Evolutionary conservation across 2,113 vertebrate genomes (phyloP).

Genomic region (Planiliza haematocheilus): DNA sequence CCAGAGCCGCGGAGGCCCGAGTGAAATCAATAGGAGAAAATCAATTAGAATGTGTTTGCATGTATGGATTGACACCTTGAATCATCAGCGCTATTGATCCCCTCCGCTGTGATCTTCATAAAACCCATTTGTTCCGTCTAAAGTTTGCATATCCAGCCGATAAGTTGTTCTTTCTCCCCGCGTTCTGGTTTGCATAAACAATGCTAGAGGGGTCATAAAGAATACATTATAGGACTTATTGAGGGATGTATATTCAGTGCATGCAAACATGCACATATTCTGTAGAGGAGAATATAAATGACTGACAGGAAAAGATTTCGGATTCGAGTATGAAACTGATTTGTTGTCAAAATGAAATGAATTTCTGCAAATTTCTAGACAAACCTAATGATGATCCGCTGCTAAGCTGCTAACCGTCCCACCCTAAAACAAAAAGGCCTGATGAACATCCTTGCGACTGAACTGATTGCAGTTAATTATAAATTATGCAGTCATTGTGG

Average conservation of each 20-base stretch:
- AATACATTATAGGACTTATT: slow-evolving; percentile 11
- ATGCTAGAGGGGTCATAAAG: slow-evolving; percentile 31
- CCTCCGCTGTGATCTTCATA: slow-evolving; percentile 76
- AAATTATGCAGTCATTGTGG: slow-evolving; percentile 97
- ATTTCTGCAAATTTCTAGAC: slow-evolving; percentile 20
- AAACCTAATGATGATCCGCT: slow-evolving; percentile 40
- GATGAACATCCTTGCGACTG: slow-evolving; percentile 70
- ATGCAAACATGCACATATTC: background rate
- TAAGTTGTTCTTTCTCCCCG: slow-evolving; percentile 68
- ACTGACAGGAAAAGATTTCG: background rate
- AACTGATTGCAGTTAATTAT: slow-evolving; percentile 87
- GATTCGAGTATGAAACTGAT: background rate
- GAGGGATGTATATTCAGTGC: background rate
- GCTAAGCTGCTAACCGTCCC: slow-evolving; percentile 23
- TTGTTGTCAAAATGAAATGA: slow-evolving; percentile 10
- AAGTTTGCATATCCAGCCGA: slow-evolving; percentile 78
- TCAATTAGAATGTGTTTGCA: slow-evolving; percentile 83
- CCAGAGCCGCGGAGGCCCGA: slow-evolving; percentile 52
- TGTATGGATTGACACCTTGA: slow-evolving; percentile 81
- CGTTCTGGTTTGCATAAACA: slow-evolving; percentile 62
- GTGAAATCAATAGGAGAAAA: slow-evolving; percentile 78
- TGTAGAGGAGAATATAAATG: slow-evolving; percentile 1
- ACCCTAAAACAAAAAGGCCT: slow-evolving; percentile 68
- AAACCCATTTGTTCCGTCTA: slow-evolving; percentile 74
- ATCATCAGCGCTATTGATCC: slow-evolving; percentile 80